Evolutionary conservation across 2,113 vertebrate species (phyloP).

Genomic region (Prionailurus viverrinus): DNA sequence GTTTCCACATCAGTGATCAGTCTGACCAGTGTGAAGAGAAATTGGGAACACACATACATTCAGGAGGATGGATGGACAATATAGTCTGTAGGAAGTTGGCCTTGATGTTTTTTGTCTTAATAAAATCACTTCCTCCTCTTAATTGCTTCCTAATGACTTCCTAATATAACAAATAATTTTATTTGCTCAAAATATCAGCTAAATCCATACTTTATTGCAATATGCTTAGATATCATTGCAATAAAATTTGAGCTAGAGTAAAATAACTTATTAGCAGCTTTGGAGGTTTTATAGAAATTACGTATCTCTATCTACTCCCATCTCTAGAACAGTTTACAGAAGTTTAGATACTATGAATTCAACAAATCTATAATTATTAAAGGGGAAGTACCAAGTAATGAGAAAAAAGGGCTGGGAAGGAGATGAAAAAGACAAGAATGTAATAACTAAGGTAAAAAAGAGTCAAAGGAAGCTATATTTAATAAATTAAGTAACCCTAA

Average conservation of each 20-base stretch:
- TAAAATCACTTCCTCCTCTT: conserved; percentile 43
- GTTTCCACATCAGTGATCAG: conserved; percentile 65
- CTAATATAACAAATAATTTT: not conserved
- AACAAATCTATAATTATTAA: conserved; percentile 34
- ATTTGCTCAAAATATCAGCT: conserved; percentile 46
- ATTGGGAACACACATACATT: not conserved
- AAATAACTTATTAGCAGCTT: conserved; percentile 31
- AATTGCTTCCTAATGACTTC: conserved; percentile 40
- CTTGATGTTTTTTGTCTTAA: conserved; percentile 54
- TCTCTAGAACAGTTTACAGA: conserved; percentile 58
- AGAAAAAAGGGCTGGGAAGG: not conserved
- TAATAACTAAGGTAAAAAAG: conserved; percentile 34
- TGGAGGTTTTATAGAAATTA: conserved; percentile 41
- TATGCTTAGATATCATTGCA: conserved; percentile 3
- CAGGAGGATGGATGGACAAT: conserved; percentile 36
- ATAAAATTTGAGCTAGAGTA: conserved; percentile 42
- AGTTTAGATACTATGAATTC: conserved; percentile 6
- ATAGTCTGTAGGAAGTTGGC: conserved; percentile 36
- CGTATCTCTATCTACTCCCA: not conserved
- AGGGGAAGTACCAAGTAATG: not conserved
- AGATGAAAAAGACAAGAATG: not conserved
- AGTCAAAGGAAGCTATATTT: not conserved
- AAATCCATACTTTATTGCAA: conserved; percentile 24
- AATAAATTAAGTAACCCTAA: conserved; percentile 33
- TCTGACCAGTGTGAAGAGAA: conserved; percentile 65